These are phyloP conservation scores for Triops longicaudatus DNA, from an alignment of 1,140 invertebrate genomes.

Conservation along the genomic window DNA sequence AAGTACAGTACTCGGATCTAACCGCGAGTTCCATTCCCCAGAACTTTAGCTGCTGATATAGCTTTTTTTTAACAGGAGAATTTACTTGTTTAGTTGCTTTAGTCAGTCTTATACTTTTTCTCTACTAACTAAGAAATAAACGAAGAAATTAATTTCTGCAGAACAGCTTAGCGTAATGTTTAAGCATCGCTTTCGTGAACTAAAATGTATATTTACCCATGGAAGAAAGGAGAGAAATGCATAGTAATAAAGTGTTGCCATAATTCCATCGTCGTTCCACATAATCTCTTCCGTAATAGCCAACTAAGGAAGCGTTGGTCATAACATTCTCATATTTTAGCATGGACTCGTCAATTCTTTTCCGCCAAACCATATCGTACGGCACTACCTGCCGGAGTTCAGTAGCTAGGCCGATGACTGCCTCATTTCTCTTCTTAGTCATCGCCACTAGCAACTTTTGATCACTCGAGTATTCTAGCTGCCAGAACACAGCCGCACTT, in stretches of 20 bases:
- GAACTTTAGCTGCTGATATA: too few relatives aligned
- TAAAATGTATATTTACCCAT: conserved; percentile 1
- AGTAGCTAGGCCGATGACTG: conserved; percentile 33
- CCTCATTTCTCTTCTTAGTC: conserved; percentile 29
- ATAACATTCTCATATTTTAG: conserved; percentile 22
- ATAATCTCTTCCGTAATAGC: conserved; percentile 1
- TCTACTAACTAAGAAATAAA: too few relatives aligned
- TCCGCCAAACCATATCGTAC: conserved; percentile 32
- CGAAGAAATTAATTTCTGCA: too few relatives aligned
- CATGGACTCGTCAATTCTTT: conserved; percentile 33
- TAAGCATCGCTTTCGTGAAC: not conserved
- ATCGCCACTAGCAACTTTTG: conserved; percentile 29
- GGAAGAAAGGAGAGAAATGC: conserved; percentile 20
- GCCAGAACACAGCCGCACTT: conserved; percentile 31
- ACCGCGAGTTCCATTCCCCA: not conserved
- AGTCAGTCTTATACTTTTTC: too few relatives aligned
- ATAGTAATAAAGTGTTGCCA: conserved; percentile 20
- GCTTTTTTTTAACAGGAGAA: too few relatives aligned
- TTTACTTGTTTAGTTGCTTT: too few relatives aligned
- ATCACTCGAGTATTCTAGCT: conserved; percentile 30
- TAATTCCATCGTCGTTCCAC: conserved; percentile 22
- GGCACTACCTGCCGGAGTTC: conserved; percentile 34
- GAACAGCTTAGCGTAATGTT: too few relatives aligned
- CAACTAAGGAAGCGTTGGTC: conserved; percentile 23
- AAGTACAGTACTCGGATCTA: not conserved